A percentile compares a stretch with the other conserved stretches of the same genome.
Conservation (phyloP, 23 tunicate species). For the Ciona savignyi region DNA sequence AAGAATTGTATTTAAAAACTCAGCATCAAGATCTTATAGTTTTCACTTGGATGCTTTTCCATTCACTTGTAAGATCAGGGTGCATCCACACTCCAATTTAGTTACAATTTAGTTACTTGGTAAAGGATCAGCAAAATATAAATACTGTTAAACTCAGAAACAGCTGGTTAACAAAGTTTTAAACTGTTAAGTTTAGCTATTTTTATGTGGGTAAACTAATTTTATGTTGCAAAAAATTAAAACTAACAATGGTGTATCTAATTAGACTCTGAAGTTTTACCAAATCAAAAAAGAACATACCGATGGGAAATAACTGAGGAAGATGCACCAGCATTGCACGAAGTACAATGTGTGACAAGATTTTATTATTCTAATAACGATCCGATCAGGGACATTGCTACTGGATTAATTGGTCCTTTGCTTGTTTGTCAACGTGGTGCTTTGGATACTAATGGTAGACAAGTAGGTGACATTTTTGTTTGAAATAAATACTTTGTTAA, state of each 20-base stretch:
- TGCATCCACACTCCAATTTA: too few species aligned
- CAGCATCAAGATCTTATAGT: slow-evolving; percentile 1
- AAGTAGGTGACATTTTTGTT: not conserved
- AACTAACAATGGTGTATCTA: too few species aligned
- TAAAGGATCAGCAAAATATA: too few species aligned
- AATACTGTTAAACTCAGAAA: too few species aligned
- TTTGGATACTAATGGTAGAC: slow-evolving; percentile 3
- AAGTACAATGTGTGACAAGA: slow-evolving; percentile 4
- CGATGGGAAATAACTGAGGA: not conserved
- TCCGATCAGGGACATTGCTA: slow-evolving; percentile 9
- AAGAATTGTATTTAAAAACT: slow-evolving; percentile 10
- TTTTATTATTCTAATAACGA: slow-evolving; percentile 7
- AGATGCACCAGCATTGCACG: not conserved
- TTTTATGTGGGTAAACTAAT: too few species aligned
- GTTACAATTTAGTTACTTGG: too few species aligned
- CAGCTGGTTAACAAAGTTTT: too few species aligned
- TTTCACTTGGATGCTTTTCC: not conserved
- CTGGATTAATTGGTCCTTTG: slow-evolving; percentile 11
- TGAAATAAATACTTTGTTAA: too few species aligned
- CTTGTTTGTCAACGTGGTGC: slow-evolving; percentile 5
- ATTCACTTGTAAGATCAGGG: not conserved
- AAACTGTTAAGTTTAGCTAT: too few species aligned
- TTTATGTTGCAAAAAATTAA: not conserved
- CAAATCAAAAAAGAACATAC: not conserved
- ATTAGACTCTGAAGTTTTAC: not conserved